Evolutionary conservation across 1,140 invertebrate species (phyloP), one percentile per base, ranked within the genome.

Genomic region (Zeugodacus cucurbitae): DNA sequence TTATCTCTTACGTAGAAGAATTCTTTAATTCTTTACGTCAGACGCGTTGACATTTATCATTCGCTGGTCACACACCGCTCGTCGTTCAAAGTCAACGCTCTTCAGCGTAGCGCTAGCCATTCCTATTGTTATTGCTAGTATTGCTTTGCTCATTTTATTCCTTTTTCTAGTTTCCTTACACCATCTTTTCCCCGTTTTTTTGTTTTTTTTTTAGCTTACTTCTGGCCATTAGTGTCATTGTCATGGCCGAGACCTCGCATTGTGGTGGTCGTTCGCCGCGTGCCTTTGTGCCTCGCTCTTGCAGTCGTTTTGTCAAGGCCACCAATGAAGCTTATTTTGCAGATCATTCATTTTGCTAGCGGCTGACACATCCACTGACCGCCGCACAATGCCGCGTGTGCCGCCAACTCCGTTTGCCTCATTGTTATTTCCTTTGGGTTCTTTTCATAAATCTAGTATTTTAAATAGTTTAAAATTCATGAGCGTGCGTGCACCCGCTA

Each of bases 31-130:
- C 74, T 82, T 64, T 58, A 59, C 10, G 29, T 87, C 86, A 64
- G 86, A 87, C 54, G 54, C 37, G 86, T 87, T 87, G 86, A 87
- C 86, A 87, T 87, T 87, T 87, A 87, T 87, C 86, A 87, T 87
- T 58, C 54, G 22, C 74, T 82, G 41, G 22, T 82, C 74, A 82
- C 74, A 82, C 74, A 82, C 41, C 34, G 74, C 29, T 62, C 85
- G 54, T 58, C n/a, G 41, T 48, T 82, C 41, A 82, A 82, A 82
- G 74, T 82, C 41, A 82, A n/a, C 41, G 41, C n/a, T 62, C 44
- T 48, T 82, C 41, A 48, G 74, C 41, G 41, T 29, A 20, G 22
- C 34, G 17, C 34, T 41, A 22, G 32, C 67, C 6, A n/a, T 37
- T 37, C 62, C 29, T 67, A 32, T 32, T 67, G 26, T 67, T 67